Evolutionary conservation across 2,888 invertebrate species (phyloP).

Genomic region (Andrena bucephala): DNA sequence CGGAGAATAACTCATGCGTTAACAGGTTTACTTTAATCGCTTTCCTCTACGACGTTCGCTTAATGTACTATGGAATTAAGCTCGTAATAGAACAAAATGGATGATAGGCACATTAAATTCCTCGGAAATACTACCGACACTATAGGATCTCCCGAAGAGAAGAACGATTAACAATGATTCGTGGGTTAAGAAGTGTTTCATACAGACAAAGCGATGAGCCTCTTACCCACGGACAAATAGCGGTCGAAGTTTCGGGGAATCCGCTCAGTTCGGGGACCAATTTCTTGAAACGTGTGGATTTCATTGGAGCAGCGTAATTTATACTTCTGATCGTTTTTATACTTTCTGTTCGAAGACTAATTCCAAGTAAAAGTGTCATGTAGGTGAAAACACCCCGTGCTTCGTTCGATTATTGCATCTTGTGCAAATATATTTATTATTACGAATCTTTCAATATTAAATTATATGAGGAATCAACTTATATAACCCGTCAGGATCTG

Average conservation of each 20-base stretch:
- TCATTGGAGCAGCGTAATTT: constrained; percentile 33
- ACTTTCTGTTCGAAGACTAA: constrained; percentile 20
- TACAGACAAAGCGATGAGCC: constrained; percentile 59
- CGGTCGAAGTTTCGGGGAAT: constrained; percentile 43
- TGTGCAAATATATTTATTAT: too few species aligned
- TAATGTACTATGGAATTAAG: not conserved
- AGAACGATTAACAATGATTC: constrained; percentile 54
- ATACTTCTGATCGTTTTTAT: constrained; percentile 47
- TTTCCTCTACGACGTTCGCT: too few species aligned
- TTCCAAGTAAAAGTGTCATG: not conserved
- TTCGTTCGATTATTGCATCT: too few species aligned
- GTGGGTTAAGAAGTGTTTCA: constrained; percentile 57
- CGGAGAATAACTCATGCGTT: too few species aligned
- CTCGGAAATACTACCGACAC: constrained; percentile 17
- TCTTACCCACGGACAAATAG: constrained; percentile 64
- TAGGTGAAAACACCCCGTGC: not conserved
- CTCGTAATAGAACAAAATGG: not conserved
- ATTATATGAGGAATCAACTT: too few species aligned
- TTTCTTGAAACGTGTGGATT: constrained; percentile 46
- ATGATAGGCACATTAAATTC: constrained; percentile 17
- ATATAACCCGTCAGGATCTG: too few species aligned
- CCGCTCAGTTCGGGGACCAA: constrained; percentile 50
- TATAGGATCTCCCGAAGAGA: constrained; percentile 20
- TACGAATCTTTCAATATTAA: too few species aligned
- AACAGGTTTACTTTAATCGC: too few species aligned